phyloP scores from a whole-genome alignment of 2,113 vertebrate species.

The Capreolus pygargus region DNA sequence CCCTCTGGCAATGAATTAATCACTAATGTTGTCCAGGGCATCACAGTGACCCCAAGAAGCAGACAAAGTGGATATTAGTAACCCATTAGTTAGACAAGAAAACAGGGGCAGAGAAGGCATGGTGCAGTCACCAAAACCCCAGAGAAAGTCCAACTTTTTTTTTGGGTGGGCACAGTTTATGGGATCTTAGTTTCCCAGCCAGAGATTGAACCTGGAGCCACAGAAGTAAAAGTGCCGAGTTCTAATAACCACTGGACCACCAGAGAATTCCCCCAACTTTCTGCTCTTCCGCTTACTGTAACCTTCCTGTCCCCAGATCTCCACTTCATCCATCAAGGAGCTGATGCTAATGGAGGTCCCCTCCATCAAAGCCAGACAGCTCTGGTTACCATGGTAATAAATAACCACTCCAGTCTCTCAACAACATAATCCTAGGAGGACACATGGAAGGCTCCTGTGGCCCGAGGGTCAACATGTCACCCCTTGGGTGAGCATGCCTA shows the following conservation, averaged over 20 bases:
- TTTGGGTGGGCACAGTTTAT: neutral
- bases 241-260: neutral
- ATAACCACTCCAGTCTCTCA: slow-evolving; percentile 89
- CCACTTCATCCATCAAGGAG: slow-evolving; percentile 89
- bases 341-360: slow-evolving; percentile 86
- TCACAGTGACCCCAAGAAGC: neutral
- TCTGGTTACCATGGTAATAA: slow-evolving; percentile 90
- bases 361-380: slow-evolving; percentile 88
- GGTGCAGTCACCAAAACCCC: neutral
- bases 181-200: neutral
- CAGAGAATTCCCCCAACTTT: neutral
- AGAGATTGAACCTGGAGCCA: neutral
- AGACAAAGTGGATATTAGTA: neutral
- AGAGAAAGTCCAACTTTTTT: neutral
- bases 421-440: slow-evolving; percentile 85
- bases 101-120: neutral
- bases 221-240: neutral
- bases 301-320: neutral
- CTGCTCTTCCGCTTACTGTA: neutral
- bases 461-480: neutral
- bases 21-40: neutral
- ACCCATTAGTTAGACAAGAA: neutral
- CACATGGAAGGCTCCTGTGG: neutral
- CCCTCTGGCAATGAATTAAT: neutral
- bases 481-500: neutral